Evolutionary conservation across 2,888 invertebrate species (phyloP), one percentile per base, ranked within the genome.

Genomic region (Siphlonurus alternatus): DNA sequence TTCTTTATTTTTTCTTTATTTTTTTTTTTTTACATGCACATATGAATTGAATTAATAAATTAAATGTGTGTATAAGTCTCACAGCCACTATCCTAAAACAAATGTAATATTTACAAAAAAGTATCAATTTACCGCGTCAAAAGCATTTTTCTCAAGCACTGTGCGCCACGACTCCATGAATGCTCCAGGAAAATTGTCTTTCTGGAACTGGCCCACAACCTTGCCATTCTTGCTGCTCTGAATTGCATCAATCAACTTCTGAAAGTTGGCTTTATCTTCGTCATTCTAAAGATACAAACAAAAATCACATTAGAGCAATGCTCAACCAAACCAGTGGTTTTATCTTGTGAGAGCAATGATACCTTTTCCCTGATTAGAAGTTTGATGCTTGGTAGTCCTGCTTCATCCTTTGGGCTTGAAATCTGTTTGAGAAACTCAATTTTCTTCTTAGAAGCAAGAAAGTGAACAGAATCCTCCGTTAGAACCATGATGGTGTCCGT

Each of bases 381-480:
- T 74, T 90, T 91, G 5, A 97, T 84, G 64, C 88, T 83, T 10
- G 94, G 93, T 53, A 94, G 79, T 68, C 87, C 87, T 66, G 82
- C 84, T 69, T 91, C 90, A 70, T 92, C 93, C 75, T 89, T 92
- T 22, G 82, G 82, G 72, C 53, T 59, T 74, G 94, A 93, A 59
- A 93, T 86, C 75, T 93, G 91, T 71, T 90, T 86, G 62, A 99
- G 79, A 76, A 97, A 99, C 71, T 98, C 97, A 67, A 96, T 93
- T 76, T 99, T 99, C 80, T 97, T 97, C 76, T 95, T 97, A 73
- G 96, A 96, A 1, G 96, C 93, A 65, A 99, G 79, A 72, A 99
- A 93, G 73, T 88, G 86, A 67, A 97, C 88, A 53, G 84, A 84
- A 59, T 89, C 84, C 70, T 92, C 87, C 54, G 93, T 88, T 67